Conservation (phyloP, 2,797 vertebrate species). For the Phylloscopus collybita region DNA sequence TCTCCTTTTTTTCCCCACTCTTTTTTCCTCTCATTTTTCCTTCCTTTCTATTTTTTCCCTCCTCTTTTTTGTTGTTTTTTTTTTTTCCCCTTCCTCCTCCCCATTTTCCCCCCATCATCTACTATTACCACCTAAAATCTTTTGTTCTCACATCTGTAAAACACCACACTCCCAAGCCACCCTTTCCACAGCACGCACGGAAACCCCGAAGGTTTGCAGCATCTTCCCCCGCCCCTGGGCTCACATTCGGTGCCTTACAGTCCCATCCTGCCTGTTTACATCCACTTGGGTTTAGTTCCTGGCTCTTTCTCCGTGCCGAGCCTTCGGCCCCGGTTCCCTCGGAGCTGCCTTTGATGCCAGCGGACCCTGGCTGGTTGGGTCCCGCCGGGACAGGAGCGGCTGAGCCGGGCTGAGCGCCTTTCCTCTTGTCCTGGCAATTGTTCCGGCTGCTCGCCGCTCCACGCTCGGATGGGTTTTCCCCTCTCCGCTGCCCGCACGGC, state of each 20-base stretch:
- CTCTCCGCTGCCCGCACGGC: neutral
- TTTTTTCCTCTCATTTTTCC: too few species aligned
- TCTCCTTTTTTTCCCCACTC: neutral
- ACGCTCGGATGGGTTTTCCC: neutral
- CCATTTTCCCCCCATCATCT: rapidly evolving
- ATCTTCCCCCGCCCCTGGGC: neutral
- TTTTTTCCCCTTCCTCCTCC: rapidly evolving
- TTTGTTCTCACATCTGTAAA: neutral
- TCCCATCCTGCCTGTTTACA: neutral
- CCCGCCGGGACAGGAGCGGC: neutral
- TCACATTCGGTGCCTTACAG: neutral
- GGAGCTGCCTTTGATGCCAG: neutral
- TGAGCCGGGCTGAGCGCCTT: neutral
- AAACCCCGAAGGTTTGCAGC: neutral
- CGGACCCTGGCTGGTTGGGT: neutral
- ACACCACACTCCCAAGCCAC: neutral
- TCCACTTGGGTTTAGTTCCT: neutral
- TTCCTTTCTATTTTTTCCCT: rapidly evolving
- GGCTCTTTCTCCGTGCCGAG: neutral
- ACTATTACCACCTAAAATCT: neutral
- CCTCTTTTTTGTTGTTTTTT: too few species aligned
- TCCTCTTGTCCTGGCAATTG: constrained; percentile 1
- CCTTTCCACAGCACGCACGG: rapidly evolving
- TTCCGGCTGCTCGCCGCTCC: neutral
- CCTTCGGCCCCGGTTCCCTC: neutral